Base-by-base conservation (phyloP, 1,140 invertebrate species). In the Drosophila carrolli region DNA sequence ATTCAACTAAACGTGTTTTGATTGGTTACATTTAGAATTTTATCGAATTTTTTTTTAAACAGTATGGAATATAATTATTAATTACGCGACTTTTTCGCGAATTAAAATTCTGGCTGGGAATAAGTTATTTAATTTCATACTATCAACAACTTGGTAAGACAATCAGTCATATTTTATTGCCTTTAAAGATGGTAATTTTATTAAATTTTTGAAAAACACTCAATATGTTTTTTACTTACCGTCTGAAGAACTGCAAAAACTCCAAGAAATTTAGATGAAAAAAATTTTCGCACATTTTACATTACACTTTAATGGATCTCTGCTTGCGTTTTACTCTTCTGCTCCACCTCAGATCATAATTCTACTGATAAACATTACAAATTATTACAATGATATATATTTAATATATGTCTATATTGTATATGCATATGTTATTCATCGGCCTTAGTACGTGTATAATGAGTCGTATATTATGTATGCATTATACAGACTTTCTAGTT, bases 331-430 rank as follows among this genome's bases (percentile, higher is more conserved):
- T 78, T 67, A 32, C 61, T 71, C 60, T 60, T 66, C 46, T 57
- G 60, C 51, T 56, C 41, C 50, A 46, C 48, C 38, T 55, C 50
- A 37, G 38, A 55, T 43, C 58, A 71, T 85, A 81, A 73, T 80
- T 73, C 84, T 86, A 86, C 84, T 88, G 84, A 88, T 83, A 88
- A 86, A 86, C 83, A 88, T 88, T 85, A 85, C 82, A 86, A 86
- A 86, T 86, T 88, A 83, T 86, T 83, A 86, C 84, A 86, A 83
- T 88, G 83, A 89, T 86, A 89, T 86, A 86, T 75, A 55, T 83
- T 78, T 75, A 66, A 78, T 86, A 79, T 84, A 78, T 84, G 71
- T 83, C 70, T 84, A 75, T 86, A 81, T 78, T 86, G 75, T 82
- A 86, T 85, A 81, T 81, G 77, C 77, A 80, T 84, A 84, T 84